These are phyloP conservation scores for Rhagonycha fulva DNA, from an alignment of 2,888 invertebrate species.

Conservation along the genomic window DNA sequence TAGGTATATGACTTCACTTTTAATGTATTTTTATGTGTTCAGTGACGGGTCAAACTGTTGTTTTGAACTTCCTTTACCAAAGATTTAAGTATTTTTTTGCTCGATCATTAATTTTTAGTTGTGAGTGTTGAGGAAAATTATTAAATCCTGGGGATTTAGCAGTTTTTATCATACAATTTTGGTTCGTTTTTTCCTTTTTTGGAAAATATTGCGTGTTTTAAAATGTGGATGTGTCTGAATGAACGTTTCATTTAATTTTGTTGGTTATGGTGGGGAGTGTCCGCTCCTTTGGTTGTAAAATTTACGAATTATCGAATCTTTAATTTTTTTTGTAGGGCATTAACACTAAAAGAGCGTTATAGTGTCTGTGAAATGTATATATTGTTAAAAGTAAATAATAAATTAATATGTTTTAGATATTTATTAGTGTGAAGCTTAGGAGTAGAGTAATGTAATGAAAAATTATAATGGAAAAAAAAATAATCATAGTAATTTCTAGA, in stretches of 20 bases:
- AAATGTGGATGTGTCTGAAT: constrained; percentile 17
- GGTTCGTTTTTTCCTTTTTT: background rate
- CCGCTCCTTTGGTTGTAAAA: constrained; percentile 14
- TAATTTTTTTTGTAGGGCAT: constrained; percentile 16
- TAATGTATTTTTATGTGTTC: constrained; percentile 15
- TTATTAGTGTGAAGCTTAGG: constrained; percentile 54
- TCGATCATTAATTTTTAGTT: background rate
- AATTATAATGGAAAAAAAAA: constrained; percentile 43
- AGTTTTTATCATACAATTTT: background rate
- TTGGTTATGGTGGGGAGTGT: background rate
- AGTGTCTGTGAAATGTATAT: constrained; percentile 51
- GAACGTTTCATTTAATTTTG: background rate
- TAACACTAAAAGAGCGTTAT: constrained; percentile 37
- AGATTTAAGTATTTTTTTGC: constrained; percentile 21
- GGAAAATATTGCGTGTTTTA: constrained; percentile 19
- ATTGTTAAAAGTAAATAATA: constrained; percentile 47
- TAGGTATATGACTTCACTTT: constrained; percentile 16
- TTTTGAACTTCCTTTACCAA: constrained; percentile 22
- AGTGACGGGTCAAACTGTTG: constrained; percentile 16
- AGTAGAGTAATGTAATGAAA: constrained; percentile 32
- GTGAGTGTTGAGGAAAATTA: background rate
- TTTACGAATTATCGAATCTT: constrained; percentile 14
- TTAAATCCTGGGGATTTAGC: background rate
- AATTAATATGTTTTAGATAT: constrained; percentile 51
- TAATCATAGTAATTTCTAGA: constrained; percentile 45